phyloP scores from a whole-genome alignment of 2,797 vertebrate species.

The Sarcoramphus papa region DNA sequence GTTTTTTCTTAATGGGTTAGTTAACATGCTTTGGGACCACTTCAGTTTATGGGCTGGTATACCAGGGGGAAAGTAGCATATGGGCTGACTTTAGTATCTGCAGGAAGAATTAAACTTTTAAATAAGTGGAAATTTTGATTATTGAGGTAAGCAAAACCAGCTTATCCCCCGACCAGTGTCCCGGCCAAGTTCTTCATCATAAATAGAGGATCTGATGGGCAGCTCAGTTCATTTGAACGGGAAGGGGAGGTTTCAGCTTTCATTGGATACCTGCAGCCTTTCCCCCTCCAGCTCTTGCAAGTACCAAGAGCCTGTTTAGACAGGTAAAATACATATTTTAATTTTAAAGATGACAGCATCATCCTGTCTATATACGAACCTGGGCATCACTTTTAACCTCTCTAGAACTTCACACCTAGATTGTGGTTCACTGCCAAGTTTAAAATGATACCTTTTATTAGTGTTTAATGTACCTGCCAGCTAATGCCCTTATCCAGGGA shows the following conservation, averaged over 20 bases:
- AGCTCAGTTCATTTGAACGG: fast-evolving
- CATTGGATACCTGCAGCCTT: neutral
- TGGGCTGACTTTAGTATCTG: neutral
- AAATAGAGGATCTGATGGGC: neutral
- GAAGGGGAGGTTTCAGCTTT: neutral
- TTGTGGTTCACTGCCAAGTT: neutral
- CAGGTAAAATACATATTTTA: neutral
- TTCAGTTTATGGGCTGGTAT: neutral
- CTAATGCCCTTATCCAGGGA: neutral
- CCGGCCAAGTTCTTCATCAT: neutral
- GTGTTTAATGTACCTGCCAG: neutral
- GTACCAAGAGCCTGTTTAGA: neutral
- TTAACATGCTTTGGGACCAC: neutral
- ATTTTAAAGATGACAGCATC: too few relatives aligned
- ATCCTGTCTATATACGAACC: neutral
- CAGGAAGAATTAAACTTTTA: neutral
- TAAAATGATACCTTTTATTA: neutral
- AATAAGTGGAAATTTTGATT: neutral
- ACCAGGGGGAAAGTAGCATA: neutral
- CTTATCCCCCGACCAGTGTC: neutral
- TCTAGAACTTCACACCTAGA: neutral
- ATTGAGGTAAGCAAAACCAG: neutral
- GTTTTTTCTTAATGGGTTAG: neutral
- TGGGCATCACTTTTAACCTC: neutral
- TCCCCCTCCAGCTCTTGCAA: neutral